Conservation (phyloP, 2,888 invertebrate genomes). For the Hermaeophaga mercurialis region DNA sequence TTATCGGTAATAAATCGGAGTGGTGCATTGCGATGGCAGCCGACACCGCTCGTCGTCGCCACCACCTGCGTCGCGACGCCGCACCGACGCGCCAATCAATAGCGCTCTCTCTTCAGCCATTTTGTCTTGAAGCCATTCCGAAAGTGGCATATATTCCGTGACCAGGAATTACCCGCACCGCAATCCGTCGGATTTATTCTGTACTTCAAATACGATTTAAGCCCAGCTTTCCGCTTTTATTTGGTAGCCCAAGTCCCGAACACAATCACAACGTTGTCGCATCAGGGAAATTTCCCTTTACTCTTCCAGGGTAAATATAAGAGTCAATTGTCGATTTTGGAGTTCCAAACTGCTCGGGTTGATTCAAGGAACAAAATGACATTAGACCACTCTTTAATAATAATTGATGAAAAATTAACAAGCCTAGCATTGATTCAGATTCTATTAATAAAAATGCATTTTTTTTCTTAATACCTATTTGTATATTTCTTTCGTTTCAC, state of each 20-base stretch:
- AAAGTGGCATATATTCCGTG: conserved; percentile 38
- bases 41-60: conserved; percentile 25
- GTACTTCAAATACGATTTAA: conserved; percentile 14
- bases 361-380: no score
- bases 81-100: conserved; percentile 57
- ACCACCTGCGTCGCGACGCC: conserved; percentile 56
- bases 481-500: no score
- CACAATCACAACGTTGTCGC: not conserved
- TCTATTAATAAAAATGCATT: no score
- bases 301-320: no score
- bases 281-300: no score
- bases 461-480: no score
- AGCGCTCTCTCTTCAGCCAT: conserved; percentile 57
- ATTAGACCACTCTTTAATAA: no score
- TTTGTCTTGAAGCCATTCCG: conserved; percentile 56
- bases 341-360: no score
- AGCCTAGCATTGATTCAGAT: no score
- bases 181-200: conserved; percentile 29
- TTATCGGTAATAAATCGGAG: conserved; percentile 57
- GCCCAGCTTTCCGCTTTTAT: conserved; percentile 22
- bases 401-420: no score
- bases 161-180: conserved; percentile 50
- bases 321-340: no score
- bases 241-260: not conserved
- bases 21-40: conserved; percentile 56